A percentile compares a stretch with the other conserved stretches of the same genome.
phyloP scores from a whole-genome alignment of 2,797 vertebrate genomes.

The Platalea minor region DNA sequence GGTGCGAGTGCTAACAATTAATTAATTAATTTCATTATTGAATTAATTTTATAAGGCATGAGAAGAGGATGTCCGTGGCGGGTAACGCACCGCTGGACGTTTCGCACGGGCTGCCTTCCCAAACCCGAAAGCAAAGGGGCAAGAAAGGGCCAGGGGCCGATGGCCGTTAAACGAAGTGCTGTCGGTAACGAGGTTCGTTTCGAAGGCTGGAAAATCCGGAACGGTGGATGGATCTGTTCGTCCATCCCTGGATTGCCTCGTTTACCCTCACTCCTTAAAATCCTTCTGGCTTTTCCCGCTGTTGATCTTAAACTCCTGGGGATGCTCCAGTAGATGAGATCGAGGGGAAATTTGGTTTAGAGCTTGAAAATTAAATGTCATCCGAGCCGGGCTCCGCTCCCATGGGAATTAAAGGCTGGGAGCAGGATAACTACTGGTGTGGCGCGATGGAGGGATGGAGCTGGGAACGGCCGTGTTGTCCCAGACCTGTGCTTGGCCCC shows the following conservation, averaged over 20 bases:
- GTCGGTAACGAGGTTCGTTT: background rate
- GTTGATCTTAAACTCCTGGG: background rate
- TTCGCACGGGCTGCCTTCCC: background rate
- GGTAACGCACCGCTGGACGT: rapidly evolving
- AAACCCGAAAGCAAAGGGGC: rapidly evolving
- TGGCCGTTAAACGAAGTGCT: rapidly evolving
- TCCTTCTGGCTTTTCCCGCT: background rate
- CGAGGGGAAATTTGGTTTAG: background rate
- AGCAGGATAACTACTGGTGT: rapidly evolving
- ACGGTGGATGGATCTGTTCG: background rate
- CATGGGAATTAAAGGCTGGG: background rate
- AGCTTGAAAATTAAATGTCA: background rate
- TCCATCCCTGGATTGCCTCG: background rate
- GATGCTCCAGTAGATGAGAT: background rate
- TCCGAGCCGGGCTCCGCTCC: background rate
- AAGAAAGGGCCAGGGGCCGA: background rate
- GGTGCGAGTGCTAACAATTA: rapidly evolving
- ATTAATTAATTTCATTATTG: background rate
- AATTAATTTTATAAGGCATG: background rate
- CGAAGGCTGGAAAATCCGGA: background rate
- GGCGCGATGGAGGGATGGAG: background rate
- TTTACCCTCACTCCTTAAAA: background rate
- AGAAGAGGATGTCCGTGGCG: rapidly evolving
- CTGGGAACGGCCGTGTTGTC: rapidly evolving
- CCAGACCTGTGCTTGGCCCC: background rate